Evolutionary conservation across 2,113 vertebrate genomes (phyloP), one percentile per base, ranked within the genome.

Genomic region (Motacilla tschutschensis): DNA sequence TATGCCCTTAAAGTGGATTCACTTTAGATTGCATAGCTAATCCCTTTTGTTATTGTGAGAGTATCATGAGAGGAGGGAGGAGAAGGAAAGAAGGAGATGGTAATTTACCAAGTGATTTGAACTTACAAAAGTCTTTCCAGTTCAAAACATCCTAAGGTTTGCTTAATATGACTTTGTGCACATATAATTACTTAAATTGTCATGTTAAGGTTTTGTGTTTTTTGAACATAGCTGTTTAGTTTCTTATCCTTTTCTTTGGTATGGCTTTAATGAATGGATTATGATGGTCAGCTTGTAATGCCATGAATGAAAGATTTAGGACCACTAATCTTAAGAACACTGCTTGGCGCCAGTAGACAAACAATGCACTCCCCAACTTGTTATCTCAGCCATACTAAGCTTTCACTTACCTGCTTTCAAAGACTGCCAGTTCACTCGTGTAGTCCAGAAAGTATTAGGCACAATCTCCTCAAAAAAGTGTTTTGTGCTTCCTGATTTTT

Each of bases 371-470:
- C 93, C 81, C 95, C 95, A 89, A 87, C 81, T 94, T 96, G 94
- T 96, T 97, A 94, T 96, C 94, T 96, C 89, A 96, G 87, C 94
- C 89, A 89, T 38, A 87, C 90, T 95, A 94, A 95, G 93, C 91
- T 96, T 95, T 97, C 96, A 95, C 94, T 93, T 97, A 96, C 91
- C 89, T 94, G 84, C 81, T 92, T 94, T 95, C 92, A 97, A 88
- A 94, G 92, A 93, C 65, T 72, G 87, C 85, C 91, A 96, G 85
- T 89, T 94, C 85, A 87, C 72, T 94, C 89, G 89, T 78, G 93
- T 87, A 93, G 93, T 91, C 89, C 83, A 84, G 74, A 83, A 94
- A 92, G 87, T 79, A 96, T 93, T 26, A 96, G 73, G 26, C 53
- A 90, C 92, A 93, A 92, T 94, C 88, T 96, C 93, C 35, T 41